A percentile compares a stretch with the other conserved stretches of the same genome.
Conservation (phyloP, 2,797 vertebrate species). For the Huso huso region DNA sequence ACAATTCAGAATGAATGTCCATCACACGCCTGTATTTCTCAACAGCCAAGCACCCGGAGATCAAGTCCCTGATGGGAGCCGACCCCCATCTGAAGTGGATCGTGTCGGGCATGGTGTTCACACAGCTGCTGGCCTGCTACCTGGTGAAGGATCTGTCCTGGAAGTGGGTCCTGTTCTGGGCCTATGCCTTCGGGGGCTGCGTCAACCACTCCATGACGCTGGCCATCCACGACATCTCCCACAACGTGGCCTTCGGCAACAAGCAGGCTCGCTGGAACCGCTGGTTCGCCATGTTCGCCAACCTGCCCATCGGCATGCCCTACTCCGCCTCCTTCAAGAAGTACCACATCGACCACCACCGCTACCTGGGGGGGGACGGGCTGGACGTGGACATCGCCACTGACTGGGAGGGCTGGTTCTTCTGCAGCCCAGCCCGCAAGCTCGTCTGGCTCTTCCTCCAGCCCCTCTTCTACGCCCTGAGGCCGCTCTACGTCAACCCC, state of each 20-base stretch:
- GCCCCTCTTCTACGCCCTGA: conserved; percentile 79
- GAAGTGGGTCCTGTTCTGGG: conserved; percentile 97
- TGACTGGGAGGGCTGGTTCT: conserved; percentile 87
- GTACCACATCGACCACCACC: conserved; percentile 94
- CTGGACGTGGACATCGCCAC: conserved; percentile 92
- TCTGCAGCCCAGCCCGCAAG: conserved; percentile 81
- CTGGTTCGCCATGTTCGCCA: conserved; percentile 92
- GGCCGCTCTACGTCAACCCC: conserved; percentile 82
- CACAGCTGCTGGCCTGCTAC: conserved; percentile 80
- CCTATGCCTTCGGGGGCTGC: conserved; percentile 85
- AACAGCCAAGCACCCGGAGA: conserved; percentile 88
- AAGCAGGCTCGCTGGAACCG: conserved; percentile 74
- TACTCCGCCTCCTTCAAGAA: conserved; percentile 95
- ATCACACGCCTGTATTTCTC: neutral
- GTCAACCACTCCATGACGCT: conserved; percentile 90
- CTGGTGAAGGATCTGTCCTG: conserved; percentile 73
- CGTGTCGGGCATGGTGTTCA: conserved; percentile 79
- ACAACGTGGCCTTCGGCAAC: conserved; percentile 91
- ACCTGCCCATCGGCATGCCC: conserved; percentile 84
- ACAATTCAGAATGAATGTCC: no score
- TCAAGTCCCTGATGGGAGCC: conserved; percentile 88
- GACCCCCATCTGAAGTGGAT: conserved; percentile 91
- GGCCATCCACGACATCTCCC: conserved; percentile 95
- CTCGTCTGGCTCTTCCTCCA: conserved; percentile 86
- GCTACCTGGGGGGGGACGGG: conserved; percentile 82